Evolutionary conservation across 2,888 invertebrate genomes (phyloP).

Genomic region (Megastigmus dorsalis): DNA sequence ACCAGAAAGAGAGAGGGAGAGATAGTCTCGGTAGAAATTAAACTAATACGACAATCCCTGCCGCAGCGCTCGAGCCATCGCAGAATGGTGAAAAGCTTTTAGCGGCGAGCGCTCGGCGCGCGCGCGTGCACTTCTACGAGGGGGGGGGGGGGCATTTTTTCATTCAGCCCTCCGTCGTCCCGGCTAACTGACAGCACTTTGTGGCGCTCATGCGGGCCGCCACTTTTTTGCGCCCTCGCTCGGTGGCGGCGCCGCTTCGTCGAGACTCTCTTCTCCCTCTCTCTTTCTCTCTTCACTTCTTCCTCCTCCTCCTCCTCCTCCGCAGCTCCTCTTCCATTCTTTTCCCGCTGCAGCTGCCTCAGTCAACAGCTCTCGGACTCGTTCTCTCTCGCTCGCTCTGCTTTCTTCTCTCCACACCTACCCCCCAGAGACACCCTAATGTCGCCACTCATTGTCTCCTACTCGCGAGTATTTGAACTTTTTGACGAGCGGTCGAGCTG

Average conservation of each 20-base stretch:
- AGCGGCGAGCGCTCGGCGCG: no score
- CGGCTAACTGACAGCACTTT: slow-evolving; percentile 28
- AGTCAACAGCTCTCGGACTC: slow-evolving; percentile 17
- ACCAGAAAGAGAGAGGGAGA: no score
- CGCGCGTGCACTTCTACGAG: no score
- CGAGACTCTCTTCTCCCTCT: slow-evolving; percentile 12
- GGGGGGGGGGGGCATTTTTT: no score
- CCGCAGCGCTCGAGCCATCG: no score
- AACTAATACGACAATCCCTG: no score
- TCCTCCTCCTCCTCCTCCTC: neutral
- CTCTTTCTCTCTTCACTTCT: no score
- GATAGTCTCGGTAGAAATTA: no score
- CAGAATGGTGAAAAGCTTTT: no score
- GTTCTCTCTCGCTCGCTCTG: neutral
- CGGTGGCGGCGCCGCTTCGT: no score
- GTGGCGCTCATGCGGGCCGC: slow-evolving; percentile 35
- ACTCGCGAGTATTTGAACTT: slow-evolving; percentile 41
- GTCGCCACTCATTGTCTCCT: slow-evolving; percentile 45
- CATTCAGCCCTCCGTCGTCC: no score
- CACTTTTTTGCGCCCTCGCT: slow-evolving; percentile 11
- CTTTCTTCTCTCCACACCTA: neutral
- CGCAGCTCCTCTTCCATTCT: neutral
- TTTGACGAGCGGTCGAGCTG: slow-evolving; percentile 16
- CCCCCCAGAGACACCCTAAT: no score
- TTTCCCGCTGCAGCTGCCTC: neutral